Percentiles rank a stretch among this genome's conserved stretches.
Evolutionary conservation across 2,797 vertebrate species (phyloP).

Genomic region (Takifugu ocellatus): DNA sequence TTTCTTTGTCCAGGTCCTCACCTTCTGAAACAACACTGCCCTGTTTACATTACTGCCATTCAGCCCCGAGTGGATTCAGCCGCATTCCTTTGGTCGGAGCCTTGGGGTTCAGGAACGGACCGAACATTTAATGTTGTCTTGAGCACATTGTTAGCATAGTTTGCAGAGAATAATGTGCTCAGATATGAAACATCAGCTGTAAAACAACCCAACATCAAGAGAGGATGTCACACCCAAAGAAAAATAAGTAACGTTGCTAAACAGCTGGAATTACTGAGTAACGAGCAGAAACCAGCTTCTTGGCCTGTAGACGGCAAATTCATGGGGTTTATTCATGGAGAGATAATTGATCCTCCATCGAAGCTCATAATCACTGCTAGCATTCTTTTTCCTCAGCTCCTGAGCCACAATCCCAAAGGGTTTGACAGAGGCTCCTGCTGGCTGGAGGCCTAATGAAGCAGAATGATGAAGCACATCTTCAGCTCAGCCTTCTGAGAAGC

Average conservation of each 20-base stretch:
- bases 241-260: too few relatives aligned
- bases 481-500: neutral
- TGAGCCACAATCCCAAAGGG: conserved; percentile 14
- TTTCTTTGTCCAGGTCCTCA: neutral
- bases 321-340: conserved; percentile 20
- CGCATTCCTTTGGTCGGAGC: conserved; percentile 17
- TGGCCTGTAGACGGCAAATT: conserved; percentile 6
- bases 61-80: neutral
- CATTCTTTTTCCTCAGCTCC: conserved; percentile 26
- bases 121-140: neutral
- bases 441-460: neutral
- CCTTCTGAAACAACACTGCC: conserved; percentile 23
- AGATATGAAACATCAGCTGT: neutral
- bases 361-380: conserved; percentile 18
- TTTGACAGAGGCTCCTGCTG: conserved; percentile 6
- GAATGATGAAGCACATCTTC: neutral
- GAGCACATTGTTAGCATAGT: conserved; percentile 1
- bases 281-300: neutral
- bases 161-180: neutral
- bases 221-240: too few relatives aligned
- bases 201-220: neutral
- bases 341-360: conserved; percentile 21
- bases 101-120: conserved; percentile 5
- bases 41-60: conserved; percentile 23
- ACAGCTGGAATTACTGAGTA: neutral